A percentile compares a stretch with the other conserved stretches of the same genome.
phyloP scores from a whole-genome alignment of 2,888 invertebrate genomes.

The Dolomedes plantarius region DNA sequence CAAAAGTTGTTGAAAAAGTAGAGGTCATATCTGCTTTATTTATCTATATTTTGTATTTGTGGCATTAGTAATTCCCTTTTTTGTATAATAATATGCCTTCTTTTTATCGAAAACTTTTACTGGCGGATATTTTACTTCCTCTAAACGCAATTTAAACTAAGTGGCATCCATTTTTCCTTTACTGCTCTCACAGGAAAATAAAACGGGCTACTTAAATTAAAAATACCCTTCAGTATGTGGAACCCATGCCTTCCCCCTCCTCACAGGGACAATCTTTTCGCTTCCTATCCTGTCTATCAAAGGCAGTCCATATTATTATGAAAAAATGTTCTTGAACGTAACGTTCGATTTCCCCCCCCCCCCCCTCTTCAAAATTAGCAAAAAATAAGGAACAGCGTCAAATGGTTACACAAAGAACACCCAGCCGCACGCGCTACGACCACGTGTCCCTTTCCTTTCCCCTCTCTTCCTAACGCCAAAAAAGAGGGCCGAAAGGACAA shows the following conservation, averaged over 20 bases:
- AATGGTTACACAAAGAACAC: constrained; percentile 1
- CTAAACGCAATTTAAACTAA: too few species aligned
- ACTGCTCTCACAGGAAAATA: too few species aligned
- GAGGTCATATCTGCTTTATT: too few species aligned
- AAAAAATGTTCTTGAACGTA: constrained; percentile 11
- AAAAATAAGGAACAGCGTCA: constrained; percentile 6
- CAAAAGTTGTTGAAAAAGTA: too few species aligned
- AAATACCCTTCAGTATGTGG: not conserved
- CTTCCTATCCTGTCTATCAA: constrained; percentile 6
- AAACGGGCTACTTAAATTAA: not conserved
- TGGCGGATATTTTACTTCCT: too few species aligned
- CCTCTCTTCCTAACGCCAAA: not conserved
- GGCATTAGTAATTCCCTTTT: too few species aligned
- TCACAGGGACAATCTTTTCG: not conserved
- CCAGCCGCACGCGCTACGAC: not conserved
- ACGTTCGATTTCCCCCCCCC: constrained; percentile 7
- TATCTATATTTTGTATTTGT: too few species aligned
- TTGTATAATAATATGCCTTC: too few species aligned
- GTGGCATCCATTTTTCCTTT: too few species aligned
- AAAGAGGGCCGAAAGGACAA: not conserved
- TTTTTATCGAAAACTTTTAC: too few species aligned
- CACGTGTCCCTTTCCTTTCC: not conserved
- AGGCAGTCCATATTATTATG: not conserved
- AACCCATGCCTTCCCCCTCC: not conserved
- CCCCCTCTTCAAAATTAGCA: not conserved